Conservation (phyloP, 2,888 invertebrate genomes). For the Invenusta paracnida region DNA sequence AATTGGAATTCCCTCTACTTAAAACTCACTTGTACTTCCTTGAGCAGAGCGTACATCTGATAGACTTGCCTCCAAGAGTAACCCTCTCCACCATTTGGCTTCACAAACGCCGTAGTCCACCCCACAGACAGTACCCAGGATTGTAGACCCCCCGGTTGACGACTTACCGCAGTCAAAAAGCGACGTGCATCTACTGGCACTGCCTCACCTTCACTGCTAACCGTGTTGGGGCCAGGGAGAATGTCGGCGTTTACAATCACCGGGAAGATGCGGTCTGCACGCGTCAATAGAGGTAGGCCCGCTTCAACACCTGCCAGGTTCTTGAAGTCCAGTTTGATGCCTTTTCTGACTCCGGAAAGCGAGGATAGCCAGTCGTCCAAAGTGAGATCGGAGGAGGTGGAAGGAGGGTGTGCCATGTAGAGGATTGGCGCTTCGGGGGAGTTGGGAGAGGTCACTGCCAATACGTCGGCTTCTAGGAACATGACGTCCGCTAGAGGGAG, state of each 20-base stretch:
- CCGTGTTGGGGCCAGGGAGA: slow-evolving; percentile 70
- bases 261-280: slow-evolving; percentile 61
- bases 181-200: slow-evolving; percentile 67
- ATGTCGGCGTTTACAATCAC: slow-evolving; percentile 85
- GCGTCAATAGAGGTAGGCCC: slow-evolving; percentile 55
- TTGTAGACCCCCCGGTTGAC: slow-evolving; percentile 66
- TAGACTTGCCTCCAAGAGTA: slow-evolving; percentile 66
- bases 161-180: slow-evolving; percentile 67
- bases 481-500: slow-evolving; percentile 65
- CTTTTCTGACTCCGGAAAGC: slow-evolving; percentile 64
- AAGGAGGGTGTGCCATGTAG: slow-evolving; percentile 78
- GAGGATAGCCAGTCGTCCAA: slow-evolving; percentile 69
- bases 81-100: slow-evolving; percentile 53
- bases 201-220: slow-evolving; percentile 57
- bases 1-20: no score
- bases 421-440: neutral
- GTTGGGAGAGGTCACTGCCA: neutral
- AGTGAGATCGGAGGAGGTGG: slow-evolving; percentile 70
- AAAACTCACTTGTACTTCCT: slow-evolving; percentile 65
- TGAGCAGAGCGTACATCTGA: slow-evolving; percentile 54
- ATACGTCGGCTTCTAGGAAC: slow-evolving; percentile 81
- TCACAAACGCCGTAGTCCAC: slow-evolving; percentile 72
- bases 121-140: slow-evolving; percentile 72
- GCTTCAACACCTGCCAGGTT: slow-evolving; percentile 68
- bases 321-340: slow-evolving; percentile 83